Evolutionary conservation across 1,140 invertebrate species (phyloP).

Genomic region (Apolygus lucorum): DNA sequence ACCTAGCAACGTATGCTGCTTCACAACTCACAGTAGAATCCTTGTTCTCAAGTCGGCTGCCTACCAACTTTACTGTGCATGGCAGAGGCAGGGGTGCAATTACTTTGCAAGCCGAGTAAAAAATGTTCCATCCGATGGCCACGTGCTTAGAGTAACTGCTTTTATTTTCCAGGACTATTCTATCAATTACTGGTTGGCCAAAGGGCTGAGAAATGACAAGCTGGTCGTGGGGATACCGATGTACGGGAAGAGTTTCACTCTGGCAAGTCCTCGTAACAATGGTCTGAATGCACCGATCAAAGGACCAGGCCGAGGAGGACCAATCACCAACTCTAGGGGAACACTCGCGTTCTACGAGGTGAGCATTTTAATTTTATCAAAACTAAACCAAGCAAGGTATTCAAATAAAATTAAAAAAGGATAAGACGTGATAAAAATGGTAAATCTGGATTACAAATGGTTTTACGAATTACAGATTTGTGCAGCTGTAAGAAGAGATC

Average conservation of each 20-base stretch:
- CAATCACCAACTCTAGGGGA: constrained; percentile 51
- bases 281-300: constrained; percentile 49
- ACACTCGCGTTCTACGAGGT: constrained; percentile 62
- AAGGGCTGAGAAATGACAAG: constrained; percentile 51
- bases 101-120: too few species aligned
- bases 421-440: too few species aligned
- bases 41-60: too few species aligned
- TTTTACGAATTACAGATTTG: constrained; percentile 31
- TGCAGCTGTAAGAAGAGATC: constrained; percentile 15
- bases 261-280: constrained; percentile 38
- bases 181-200: constrained; percentile 52
- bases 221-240: constrained; percentile 54
- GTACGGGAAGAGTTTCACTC: constrained; percentile 54
- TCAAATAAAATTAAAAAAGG: background rate
- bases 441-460: too few species aligned
- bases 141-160: background rate
- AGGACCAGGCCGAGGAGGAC: constrained; percentile 49
- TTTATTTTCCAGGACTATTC: too few species aligned
- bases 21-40: too few species aligned
- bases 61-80: too few species aligned
- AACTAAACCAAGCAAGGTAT: too few species aligned
- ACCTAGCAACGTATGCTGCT: too few species aligned
- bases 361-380: constrained; percentile 36
- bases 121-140: too few species aligned
- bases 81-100: too few species aligned